Evolutionary conservation across 2,113 vertebrate genomes (phyloP).

Genomic region (Sardina pilchardus): DNA sequence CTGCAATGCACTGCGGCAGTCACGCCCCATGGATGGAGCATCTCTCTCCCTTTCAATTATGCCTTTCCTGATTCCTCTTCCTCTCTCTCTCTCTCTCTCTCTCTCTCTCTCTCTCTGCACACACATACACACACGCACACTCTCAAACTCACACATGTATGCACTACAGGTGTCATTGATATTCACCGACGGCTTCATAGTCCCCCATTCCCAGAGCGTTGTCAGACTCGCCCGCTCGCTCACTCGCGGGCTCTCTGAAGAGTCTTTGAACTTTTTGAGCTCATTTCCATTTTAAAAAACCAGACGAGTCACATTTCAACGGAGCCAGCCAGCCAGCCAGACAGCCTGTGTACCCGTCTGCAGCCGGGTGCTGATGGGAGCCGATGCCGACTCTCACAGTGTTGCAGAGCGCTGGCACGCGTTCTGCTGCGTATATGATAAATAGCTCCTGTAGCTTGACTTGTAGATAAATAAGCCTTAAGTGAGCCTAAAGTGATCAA

Average conservation of each 20-base stretch:
- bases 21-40: not conserved
- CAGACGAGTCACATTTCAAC: not conserved
- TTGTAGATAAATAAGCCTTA: not conserved
- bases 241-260: not conserved
- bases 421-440: no score
- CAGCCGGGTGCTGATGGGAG: not conserved
- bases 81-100: not conserved
- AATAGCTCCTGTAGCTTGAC: not conserved
- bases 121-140: not conserved
- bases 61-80: not conserved
- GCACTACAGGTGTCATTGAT: conserved; percentile 1
- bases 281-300: not conserved
- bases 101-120: not conserved
- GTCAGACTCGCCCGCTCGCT: not conserved
- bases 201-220: not conserved
- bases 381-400: not conserved
- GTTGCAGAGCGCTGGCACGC: no score
- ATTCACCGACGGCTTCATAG: not conserved
- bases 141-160: not conserved
- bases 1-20: not conserved
- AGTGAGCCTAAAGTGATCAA: not conserved
- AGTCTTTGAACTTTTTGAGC: not conserved
- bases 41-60: not conserved
- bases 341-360: no score
- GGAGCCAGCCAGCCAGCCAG: not conserved